Percentiles rank a stretch among this genome's conserved stretches.
phyloP scores from a whole-genome alignment of 2,888 invertebrate genomes.

The Drosophila conformis region DNA sequence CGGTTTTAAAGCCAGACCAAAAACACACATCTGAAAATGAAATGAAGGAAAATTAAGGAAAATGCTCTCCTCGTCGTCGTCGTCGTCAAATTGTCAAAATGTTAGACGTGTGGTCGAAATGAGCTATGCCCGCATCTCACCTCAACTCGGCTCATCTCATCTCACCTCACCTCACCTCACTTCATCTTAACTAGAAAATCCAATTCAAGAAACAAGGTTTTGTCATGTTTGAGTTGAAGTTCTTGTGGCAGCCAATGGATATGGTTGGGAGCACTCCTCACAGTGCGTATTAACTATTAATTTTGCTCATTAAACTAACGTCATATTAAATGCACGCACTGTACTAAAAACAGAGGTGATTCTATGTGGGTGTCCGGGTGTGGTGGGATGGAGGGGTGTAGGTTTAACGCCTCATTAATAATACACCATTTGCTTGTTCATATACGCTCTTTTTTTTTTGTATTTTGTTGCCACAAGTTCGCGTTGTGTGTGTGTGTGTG shows the following conservation, averaged over 20 bases:
- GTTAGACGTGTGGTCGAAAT: slow-evolving; percentile 25
- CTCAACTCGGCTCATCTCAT: not conserved
- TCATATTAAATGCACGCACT: slow-evolving; percentile 68
- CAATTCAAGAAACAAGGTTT: not conserved
- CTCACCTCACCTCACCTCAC: not conserved
- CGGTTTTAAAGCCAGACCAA: not conserved
- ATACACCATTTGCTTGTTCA: slow-evolving; percentile 56
- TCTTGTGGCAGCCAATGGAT: slow-evolving; percentile 1
- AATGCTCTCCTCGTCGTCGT: no score
- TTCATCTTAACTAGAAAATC: not conserved
- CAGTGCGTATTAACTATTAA: slow-evolving; percentile 54
- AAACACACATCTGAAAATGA: slow-evolving; percentile 19
- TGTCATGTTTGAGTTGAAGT: slow-evolving; percentile 14
- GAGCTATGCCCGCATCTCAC: not conserved
- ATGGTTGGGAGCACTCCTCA: not conserved
- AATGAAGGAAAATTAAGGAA: slow-evolving; percentile 15
- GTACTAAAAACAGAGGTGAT: slow-evolving; percentile 11
- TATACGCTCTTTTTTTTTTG: slow-evolving; percentile 11
- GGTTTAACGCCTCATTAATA: slow-evolving; percentile 60
- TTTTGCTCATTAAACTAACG: slow-evolving; percentile 60
- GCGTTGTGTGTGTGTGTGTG: slow-evolving; percentile 2
- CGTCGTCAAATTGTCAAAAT: slow-evolving; percentile 32
- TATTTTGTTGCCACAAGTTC: slow-evolving; percentile 15
- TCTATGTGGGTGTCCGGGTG: not conserved
- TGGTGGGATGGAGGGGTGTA: slow-evolving; percentile 15